Evolutionary conservation across 2,888 invertebrate genomes (phyloP), one percentile per base, ranked within the genome.

Genomic region (Xanthia icteritia): DNA sequence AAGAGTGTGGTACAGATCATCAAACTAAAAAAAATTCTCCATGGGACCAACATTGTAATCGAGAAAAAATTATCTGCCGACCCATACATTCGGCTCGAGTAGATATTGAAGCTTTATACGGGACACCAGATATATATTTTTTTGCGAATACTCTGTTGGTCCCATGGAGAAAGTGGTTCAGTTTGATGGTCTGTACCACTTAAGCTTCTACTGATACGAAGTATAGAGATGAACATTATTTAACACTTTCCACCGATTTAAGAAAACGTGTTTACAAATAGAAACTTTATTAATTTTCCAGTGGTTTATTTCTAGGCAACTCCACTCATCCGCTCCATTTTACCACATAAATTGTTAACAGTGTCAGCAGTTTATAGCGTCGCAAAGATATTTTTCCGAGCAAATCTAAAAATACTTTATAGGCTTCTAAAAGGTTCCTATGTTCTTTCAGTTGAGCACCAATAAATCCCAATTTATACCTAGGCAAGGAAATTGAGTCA

Each of bases 381-480:
- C 17, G 17, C 36, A 23, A 63, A 67, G 6, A 63, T 20, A 73
- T 15, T 51, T 39, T 69, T 51, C 64, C 3, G 8, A 31, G 15
- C 6, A 11, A 36, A 64, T 23, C 58, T 31, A 45, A 70, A 54
- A 68, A 71, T 36, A 39, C 36, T 58, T 63, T 45, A 73, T 5
- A 58, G 20, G 15, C 15, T 51, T 69, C 8, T 79, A 67, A 81
- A 76, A 27, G 31, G 45, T 69, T 75, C 27, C 56, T 36, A 51
- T 20, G 9, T 58, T 68, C 45, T 39, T 36, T 36, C 27, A 70
- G 20, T 69, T 68, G 36, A 69, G 42, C 27, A 27, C 36, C 72
- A 75, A 82, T 85, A 84, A 82, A 85, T 75, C 56, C 23, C 39
- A 60, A 68, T 72, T 74, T 76, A 83, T 73, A 60, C 61, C 79